Percentiles rank a stretch among this genome's conserved stretches.
Conservation (phyloP, 1,140 invertebrate species). For the Drosophila pruinosa region DNA sequence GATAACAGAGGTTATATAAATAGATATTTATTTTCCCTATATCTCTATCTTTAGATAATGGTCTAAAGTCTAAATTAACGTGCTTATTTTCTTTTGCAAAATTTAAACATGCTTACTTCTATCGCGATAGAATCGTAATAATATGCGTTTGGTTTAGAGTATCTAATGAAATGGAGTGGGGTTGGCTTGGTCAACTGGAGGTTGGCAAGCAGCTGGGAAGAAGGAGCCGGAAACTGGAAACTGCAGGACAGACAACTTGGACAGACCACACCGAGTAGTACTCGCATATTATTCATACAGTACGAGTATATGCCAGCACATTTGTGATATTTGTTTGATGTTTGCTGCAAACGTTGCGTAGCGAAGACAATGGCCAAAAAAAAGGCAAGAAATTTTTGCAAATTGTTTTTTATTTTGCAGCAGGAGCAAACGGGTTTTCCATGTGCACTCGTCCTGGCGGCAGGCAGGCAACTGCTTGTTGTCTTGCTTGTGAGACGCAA, state of each 20-base stretch:
- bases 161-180: neutral
- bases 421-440: slow-evolving; percentile 59
- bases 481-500: neutral
- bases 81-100: no score
- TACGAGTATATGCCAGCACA: neutral
- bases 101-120: no score
- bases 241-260: slow-evolving; percentile 33
- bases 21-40: no score
- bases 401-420: slow-evolving; percentile 54
- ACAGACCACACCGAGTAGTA: neutral
- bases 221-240: slow-evolving; percentile 25
- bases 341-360: slow-evolving; percentile 3
- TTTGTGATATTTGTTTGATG: slow-evolving; percentile 2
- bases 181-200: neutral
- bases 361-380: slow-evolving; percentile 36
- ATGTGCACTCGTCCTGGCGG: slow-evolving; percentile 9
- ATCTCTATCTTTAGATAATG: no score
- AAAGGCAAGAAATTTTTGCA: slow-evolving; percentile 69
- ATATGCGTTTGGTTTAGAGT: no score
- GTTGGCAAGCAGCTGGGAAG: slow-evolving; percentile 5
- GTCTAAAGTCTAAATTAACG: no score
- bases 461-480: neutral
- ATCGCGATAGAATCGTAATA: no score
- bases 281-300: no score
- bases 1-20: no score